A percentile compares a stretch with the other conserved stretches of the same genome.
Evolutionary conservation across 1,140 invertebrate genomes (phyloP).

Genomic region (Heliconius congener): DNA sequence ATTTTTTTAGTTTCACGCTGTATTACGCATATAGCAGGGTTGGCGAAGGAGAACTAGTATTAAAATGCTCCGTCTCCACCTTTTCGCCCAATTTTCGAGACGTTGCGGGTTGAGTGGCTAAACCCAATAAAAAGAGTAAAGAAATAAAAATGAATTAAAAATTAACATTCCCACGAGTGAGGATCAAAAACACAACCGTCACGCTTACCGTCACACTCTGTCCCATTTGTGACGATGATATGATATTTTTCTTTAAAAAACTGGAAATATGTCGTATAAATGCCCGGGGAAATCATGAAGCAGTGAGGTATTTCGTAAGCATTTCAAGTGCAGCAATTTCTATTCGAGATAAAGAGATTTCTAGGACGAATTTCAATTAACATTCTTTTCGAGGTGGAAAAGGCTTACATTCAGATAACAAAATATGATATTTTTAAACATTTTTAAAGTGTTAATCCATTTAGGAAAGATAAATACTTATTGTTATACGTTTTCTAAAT

Average conservation of each 20-base stretch:
- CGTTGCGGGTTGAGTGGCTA: too few relatives aligned
- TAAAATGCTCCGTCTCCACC: too few relatives aligned
- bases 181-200: not conserved
- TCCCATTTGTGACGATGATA: too few relatives aligned
- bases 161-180: not conserved
- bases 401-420: not conserved
- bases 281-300: not conserved
- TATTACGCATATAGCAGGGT: too few relatives aligned
- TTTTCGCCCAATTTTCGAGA: too few relatives aligned
- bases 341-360: slow-evolving; percentile 3
- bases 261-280: not conserved
- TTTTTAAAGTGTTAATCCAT: not conserved
- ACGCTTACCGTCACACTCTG: not conserved
- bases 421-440: not conserved
- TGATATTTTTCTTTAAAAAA: not conserved
- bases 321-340: slow-evolving; percentile 1
- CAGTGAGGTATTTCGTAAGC: not conserved
- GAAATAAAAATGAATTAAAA: too few relatives aligned
- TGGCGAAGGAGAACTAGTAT: too few relatives aligned
- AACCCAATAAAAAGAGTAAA: too few relatives aligned
- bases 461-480: too few relatives aligned
- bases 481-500: too few relatives aligned
- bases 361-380: not conserved
- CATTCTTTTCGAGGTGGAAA: not conserved
- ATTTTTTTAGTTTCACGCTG: too few relatives aligned